Conservation (phyloP, 2,888 invertebrate species). For the Sinopyrophorus schimmeli region DNA sequence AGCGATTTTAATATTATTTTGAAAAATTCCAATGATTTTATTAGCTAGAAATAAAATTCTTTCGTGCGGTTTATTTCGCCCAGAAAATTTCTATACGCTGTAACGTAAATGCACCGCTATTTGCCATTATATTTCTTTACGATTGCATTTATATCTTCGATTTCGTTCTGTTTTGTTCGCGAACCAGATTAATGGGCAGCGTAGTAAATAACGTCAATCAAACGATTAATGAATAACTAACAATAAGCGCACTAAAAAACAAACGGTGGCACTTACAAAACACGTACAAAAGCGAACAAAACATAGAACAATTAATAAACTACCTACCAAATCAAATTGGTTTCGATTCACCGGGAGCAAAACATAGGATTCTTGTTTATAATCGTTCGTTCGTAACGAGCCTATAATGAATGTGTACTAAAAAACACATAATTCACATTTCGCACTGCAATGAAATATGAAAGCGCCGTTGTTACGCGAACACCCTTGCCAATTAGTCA, state of each 20-base stretch:
- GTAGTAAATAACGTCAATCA: no score
- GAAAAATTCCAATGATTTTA: no score
- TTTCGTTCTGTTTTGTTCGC: background rate
- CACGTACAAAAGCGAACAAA: slow-evolving; percentile 13
- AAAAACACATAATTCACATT: slow-evolving; percentile 34
- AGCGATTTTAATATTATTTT: no score
- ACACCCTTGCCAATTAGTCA: slow-evolving; percentile 36
- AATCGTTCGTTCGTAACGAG: slow-evolving; percentile 28
- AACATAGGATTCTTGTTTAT: slow-evolving; percentile 30
- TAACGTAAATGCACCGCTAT: no score
- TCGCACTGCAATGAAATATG: slow-evolving; percentile 34
- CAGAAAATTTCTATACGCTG: no score
- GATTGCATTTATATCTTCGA: slow-evolving; percentile 1
- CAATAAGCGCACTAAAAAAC: slow-evolving; percentile 2
- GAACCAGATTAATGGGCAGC: background rate
- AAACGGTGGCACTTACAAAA: slow-evolving; percentile 10
- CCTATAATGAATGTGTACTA: slow-evolving; percentile 31
- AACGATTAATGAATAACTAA: no score
- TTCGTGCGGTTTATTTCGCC: no score
- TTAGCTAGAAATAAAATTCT: no score
- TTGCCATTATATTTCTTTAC: no score
- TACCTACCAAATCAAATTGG: slow-evolving; percentile 30
- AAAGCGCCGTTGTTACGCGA: slow-evolving; percentile 29
- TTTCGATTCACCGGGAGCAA: slow-evolving; percentile 32
- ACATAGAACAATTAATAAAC: slow-evolving; percentile 33